Evolutionary conservation across 2,888 invertebrate species (phyloP).

Genomic region (Tetragonisca angustula): DNA sequence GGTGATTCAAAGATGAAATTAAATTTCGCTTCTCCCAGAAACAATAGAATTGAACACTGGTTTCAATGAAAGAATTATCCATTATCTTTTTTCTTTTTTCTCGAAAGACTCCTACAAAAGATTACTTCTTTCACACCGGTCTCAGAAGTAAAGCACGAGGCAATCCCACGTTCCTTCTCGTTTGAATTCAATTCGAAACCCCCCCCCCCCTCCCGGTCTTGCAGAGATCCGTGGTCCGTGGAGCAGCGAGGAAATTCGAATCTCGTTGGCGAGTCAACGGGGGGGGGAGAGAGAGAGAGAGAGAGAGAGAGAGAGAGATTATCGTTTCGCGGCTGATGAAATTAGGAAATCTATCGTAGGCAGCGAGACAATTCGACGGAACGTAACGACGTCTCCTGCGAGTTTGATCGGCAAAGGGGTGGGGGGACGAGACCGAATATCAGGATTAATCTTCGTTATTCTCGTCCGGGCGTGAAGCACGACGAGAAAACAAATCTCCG

Average conservation of each 20-base stretch:
- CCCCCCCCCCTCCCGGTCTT: neutral
- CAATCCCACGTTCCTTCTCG: neutral
- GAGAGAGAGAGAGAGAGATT: neutral
- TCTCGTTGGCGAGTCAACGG: neutral
- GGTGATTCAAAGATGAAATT: neutral
- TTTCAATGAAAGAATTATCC: neutral
- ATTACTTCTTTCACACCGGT: neutral
- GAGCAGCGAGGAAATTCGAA: neutral
- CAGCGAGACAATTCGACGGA: constrained; percentile 23
- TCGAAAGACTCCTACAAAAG: neutral
- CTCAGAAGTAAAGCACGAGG: neutral
- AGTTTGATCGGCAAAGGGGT: neutral
- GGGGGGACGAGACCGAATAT: constrained; percentile 2
- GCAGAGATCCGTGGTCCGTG: neutral
- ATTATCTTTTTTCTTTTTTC: neutral
- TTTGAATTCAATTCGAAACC: constrained; percentile 14
- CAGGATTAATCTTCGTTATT: constrained; percentile 69
- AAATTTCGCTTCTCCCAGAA: neutral
- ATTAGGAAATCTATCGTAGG: constrained; percentile 23
- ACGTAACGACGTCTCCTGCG: constrained; percentile 38
- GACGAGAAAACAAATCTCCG: constrained; percentile 67
- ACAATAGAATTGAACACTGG: neutral
- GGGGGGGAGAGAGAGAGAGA: neutral
- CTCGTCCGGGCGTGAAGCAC: constrained; percentile 58
- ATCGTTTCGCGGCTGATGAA: constrained; percentile 31